phyloP scores from a whole-genome alignment of 2,888 invertebrate species.

The Sabellastarte sp. region DNA sequence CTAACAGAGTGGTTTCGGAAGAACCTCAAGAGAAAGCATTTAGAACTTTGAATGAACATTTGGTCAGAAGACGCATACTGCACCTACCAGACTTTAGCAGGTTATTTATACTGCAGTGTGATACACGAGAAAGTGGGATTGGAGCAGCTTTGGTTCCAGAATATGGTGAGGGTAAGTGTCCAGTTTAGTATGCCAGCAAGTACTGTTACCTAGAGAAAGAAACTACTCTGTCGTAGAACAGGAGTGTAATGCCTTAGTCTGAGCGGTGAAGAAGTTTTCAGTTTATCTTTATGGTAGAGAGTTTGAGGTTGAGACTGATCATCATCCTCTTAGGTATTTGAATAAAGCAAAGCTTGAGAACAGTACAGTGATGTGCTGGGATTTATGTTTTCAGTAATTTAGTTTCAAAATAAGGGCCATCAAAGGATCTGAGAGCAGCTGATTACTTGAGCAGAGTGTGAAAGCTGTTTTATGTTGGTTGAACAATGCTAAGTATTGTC shows the following conservation, averaged over 20 bases:
- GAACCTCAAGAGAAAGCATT: not conserved
- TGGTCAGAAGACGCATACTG: not conserved
- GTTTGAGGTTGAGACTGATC: not conserved
- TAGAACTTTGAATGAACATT: not conserved
- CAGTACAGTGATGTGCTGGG: constrained; percentile 4
- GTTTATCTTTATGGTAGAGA: not conserved
- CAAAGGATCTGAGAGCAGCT: constrained; percentile 5
- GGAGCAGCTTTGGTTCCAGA: not conserved
- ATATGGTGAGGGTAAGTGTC: not conserved
- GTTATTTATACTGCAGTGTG: not conserved
- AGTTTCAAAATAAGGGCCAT: not conserved
- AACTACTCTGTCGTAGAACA: constrained; percentile 1
- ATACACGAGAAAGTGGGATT: not conserved
- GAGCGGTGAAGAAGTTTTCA: not conserved
- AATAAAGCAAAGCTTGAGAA: not conserved
- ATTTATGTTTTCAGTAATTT: not conserved
- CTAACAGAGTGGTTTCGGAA: not conserved
- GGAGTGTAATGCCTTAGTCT: constrained; percentile 5
- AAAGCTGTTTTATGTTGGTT: too few species aligned
- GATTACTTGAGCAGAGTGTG: constrained; percentile 2
- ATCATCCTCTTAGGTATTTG: not conserved
- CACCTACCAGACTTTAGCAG: not conserved
- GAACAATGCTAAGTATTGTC: too few species aligned
- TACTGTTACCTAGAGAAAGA: constrained; percentile 3
- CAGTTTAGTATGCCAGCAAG: not conserved